These are phyloP conservation scores for Patella ulyssiponensis DNA, from an alignment of 2,888 invertebrate genomes.

Conservation along the genomic window DNA sequence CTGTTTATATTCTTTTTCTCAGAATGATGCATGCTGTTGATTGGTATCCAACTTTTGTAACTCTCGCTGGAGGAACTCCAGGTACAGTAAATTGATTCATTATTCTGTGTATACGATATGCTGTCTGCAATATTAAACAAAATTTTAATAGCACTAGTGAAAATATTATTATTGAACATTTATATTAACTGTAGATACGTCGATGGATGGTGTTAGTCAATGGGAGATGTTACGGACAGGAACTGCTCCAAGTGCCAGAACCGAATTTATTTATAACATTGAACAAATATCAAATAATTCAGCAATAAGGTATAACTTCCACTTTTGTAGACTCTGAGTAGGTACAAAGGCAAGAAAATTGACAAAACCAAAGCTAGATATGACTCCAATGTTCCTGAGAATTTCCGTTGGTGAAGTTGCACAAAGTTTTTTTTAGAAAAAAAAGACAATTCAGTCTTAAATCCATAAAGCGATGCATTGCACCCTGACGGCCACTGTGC, in stretches of 20 bases:
- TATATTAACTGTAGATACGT: slow-evolving; percentile 31
- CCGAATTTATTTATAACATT: slow-evolving; percentile 56
- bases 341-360: too few relatives aligned
- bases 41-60: slow-evolving; percentile 73
- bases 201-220: slow-evolving; percentile 51
- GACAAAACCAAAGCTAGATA: background rate
- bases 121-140: background rate
- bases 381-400: background rate
- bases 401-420: background rate
- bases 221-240: slow-evolving; percentile 44
- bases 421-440: too few relatives aligned
- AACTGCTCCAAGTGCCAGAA: slow-evolving; percentile 39
- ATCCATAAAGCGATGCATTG: too few relatives aligned
- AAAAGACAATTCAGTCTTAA: too few relatives aligned
- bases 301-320: slow-evolving; percentile 39
- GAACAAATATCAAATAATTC: slow-evolving; percentile 44
- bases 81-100: slow-evolving; percentile 23
- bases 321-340: background rate
- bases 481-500: too few relatives aligned
- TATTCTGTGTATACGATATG: background rate
- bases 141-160: slow-evolving; percentile 1
- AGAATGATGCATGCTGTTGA: slow-evolving; percentile 72
- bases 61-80: slow-evolving; percentile 63
- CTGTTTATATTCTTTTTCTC: too few relatives aligned
- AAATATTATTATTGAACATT: background rate